Base-by-base conservation (phyloP, 2,797 vertebrate species). In the Acomys russatus region DNA sequence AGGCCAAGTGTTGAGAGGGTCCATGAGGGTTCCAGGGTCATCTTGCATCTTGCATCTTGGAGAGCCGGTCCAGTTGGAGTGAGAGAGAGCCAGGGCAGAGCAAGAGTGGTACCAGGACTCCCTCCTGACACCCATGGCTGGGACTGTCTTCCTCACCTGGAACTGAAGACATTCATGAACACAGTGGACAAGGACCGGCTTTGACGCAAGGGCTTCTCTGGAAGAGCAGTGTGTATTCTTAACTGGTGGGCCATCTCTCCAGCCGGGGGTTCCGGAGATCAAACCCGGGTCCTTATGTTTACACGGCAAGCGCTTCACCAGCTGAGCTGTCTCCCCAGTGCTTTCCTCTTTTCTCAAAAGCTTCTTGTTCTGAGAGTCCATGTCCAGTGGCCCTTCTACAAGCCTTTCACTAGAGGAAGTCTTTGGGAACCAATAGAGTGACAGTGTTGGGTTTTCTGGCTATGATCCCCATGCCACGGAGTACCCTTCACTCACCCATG, bases 391-490 rank as follows among this genome's bases (percentile, higher is more conserved):
- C 44, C 54, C 59, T 35, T 38, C 23, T n/a, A 9, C 30, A 59
- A 87, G 18, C 61, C 61, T 74, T 33, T 38, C 28, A 49, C 74
- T 8, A 51, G 64, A 35, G 56, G 44, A 92, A 61, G 30, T 56
- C 59, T 74, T 74, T 4, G 54, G 63, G 44, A 83, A 49, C n/a
- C 23, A 5, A 84, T 33, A 79, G 17, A 6, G 49, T 74, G 11
- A 49, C 25, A 17, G 33, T 0, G 0, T 64, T 56, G 79, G 77
- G 56, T 22, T 38, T 85, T 64, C 54, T 73, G 10, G 33, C 38
- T 7, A 22, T 1, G 1, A 15, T 15, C 56, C 90, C 54, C 30
- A 6, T 2, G 1, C 49, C 22, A 6, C 28, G 22, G 0, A 10
- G 25, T 73, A 30, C 28, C 23, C 54, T 30, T 12, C 11, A 17